phyloP scores from a whole-genome alignment of 2,113 vertebrate genomes.

The Lampris incognitus region DNA sequence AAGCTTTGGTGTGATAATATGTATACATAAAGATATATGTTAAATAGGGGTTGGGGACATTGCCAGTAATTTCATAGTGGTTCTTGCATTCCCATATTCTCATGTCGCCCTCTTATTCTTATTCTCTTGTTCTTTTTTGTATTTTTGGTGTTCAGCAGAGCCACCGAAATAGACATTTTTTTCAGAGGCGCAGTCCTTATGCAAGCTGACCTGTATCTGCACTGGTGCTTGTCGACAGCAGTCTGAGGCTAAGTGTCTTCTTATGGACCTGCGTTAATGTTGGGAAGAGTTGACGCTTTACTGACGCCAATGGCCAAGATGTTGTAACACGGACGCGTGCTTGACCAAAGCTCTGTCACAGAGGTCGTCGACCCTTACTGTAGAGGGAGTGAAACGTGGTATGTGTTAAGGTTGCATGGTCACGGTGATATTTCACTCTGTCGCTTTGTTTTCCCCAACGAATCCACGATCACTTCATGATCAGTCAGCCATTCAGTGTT shows the following conservation, averaged over 20 bases:
- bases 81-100: no score
- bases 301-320: neutral
- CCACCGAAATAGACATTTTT: neutral
- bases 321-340: constrained; percentile 10
- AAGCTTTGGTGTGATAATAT: no score
- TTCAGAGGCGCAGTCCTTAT: neutral
- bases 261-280: neutral
- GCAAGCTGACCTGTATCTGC: neutral
- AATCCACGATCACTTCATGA: neutral
- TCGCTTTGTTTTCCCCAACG: no score
- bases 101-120: no score
- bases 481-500: neutral
- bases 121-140: no score
- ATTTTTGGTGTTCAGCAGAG: no score
- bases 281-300: neutral
- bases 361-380: neutral
- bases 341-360: neutral
- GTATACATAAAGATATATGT: no score
- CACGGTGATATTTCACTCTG: neutral
- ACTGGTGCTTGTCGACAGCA: neutral
- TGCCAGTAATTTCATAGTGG: no score
- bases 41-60: no score
- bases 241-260: neutral
- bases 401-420: no score
- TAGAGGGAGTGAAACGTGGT: no score